These are phyloP conservation scores for Paralichthys olivaceus DNA, from an alignment of 2,113 vertebrate genomes.

Conservation along the genomic window DNA sequence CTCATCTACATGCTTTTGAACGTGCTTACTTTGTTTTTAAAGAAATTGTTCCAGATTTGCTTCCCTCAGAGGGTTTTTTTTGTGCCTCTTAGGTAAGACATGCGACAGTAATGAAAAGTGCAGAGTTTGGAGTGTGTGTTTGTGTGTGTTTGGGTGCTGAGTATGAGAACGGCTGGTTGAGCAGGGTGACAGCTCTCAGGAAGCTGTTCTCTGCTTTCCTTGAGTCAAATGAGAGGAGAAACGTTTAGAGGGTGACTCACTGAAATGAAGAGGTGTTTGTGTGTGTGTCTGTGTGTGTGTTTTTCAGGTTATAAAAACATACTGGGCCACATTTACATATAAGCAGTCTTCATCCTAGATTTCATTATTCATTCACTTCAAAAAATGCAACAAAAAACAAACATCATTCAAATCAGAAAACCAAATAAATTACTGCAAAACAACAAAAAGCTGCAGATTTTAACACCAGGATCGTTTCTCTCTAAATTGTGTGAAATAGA, in stretches of 20 bases:
- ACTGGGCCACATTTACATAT: conserved; percentile 41
- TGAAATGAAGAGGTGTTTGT: conserved; percentile 52
- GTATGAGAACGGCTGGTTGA: conserved; percentile 34
- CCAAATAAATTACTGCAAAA: background rate
- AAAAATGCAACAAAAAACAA: background rate
- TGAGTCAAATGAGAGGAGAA: conserved; percentile 63
- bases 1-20: conserved; percentile 48
- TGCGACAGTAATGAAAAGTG: conserved; percentile 60
- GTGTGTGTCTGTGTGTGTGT: conserved; percentile 29
- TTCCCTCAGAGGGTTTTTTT: conserved; percentile 11
- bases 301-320: conserved; percentile 54
- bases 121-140: conserved; percentile 17
- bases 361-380: conserved; percentile 34
- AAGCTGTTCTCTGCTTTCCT: conserved; percentile 53
- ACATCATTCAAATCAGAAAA: conserved; percentile 17
- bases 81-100: conserved; percentile 53
- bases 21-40: conserved; percentile 26
- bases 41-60: conserved; percentile 10
- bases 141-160: background rate
- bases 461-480: background rate
- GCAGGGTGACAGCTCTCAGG: conserved; percentile 40
- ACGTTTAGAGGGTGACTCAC: conserved; percentile 63
- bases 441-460: conserved; percentile 1
- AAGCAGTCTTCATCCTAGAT: conserved; percentile 23
- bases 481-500: conserved; percentile 20